Base-by-base conservation (phyloP, 2,113 vertebrate genomes). In the Dipodomys merriami region DNA sequence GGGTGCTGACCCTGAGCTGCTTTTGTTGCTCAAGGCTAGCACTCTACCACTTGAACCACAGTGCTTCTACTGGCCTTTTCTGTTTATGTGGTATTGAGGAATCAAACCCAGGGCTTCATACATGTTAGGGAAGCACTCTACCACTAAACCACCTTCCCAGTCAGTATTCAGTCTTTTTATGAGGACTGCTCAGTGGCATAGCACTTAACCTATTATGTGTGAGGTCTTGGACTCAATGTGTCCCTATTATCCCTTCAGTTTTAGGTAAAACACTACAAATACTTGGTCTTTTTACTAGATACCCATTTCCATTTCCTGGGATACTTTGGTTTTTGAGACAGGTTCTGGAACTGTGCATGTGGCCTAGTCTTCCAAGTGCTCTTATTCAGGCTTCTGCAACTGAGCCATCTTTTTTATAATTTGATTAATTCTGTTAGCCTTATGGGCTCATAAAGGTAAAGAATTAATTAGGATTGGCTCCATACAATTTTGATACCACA, bases 251-350 rank as follows among this genome's bases (percentile, higher is more conserved):
- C 12, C 33, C 6, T 13, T 39, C 35, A 22, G 62, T 73, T 67
- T 57, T 49, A 39, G 29, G n/a, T 71, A 35, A 89, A 39, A 78
- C 77, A 80, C 60, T 91, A 60, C 39, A 39, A 39, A 39, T 72
- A 46, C 57, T 91, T 65, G 76, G 6, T 80, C 22, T n/a, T 78
- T 90, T 71, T 87, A 84, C 53, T 94, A 64, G 53, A 19, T 80
- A 67, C 9, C 49, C 49, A 12, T 49, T 49, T 49, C 49, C 49
- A 49, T 49, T 49, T 49, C 49, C 12, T 49, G 49, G 49, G 22
- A 67, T 27, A 3, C 29, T 68, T 15, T 68, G 12, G 67, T 30
- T 9, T 11, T 68, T 68, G 67, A 27, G 15, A 30, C 27, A 12
- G 3, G 1, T 12, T 13, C 4, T 30, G 11, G 30, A 15, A 68